phyloP scores from a whole-genome alignment of 2,888 invertebrate species.

The Habrosyne pyritoides region DNA sequence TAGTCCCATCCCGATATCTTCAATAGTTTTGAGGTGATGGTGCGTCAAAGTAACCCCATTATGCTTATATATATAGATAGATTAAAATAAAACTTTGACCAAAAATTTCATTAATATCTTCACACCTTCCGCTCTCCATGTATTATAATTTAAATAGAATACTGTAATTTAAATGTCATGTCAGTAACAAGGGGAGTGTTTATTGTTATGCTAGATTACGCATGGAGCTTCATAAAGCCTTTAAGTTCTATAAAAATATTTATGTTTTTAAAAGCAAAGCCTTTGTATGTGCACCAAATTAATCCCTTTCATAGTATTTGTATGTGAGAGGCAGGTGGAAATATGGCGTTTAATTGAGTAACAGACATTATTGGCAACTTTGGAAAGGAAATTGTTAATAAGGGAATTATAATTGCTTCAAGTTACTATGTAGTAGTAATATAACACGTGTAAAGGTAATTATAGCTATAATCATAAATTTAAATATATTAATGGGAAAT shows the following conservation, averaged over 20 bases:
- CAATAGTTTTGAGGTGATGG: too few relatives aligned
- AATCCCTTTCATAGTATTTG: conserved; percentile 13
- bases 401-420: too few relatives aligned
- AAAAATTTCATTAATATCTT: too few relatives aligned
- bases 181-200: conserved; percentile 14
- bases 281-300: conserved; percentile 23
- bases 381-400: neutral
- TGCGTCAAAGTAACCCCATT: too few relatives aligned
- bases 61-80: too few relatives aligned
- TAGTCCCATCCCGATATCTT: too few relatives aligned
- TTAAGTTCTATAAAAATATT: conserved; percentile 27
- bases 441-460: too few relatives aligned
- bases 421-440: too few relatives aligned
- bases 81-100: too few relatives aligned
- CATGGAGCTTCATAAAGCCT: conserved; percentile 15
- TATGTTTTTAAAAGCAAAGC: conserved; percentile 25
- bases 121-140: neutral
- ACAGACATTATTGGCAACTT: neutral
- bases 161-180: neutral
- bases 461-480: too few relatives aligned
- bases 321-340: conserved; percentile 9
- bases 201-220: conserved; percentile 20
- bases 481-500: too few relatives aligned
- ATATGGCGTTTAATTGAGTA: neutral
- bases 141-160: neutral